Conservation (phyloP, 2,888 invertebrate species). For the Anthophora plumipes region DNA sequence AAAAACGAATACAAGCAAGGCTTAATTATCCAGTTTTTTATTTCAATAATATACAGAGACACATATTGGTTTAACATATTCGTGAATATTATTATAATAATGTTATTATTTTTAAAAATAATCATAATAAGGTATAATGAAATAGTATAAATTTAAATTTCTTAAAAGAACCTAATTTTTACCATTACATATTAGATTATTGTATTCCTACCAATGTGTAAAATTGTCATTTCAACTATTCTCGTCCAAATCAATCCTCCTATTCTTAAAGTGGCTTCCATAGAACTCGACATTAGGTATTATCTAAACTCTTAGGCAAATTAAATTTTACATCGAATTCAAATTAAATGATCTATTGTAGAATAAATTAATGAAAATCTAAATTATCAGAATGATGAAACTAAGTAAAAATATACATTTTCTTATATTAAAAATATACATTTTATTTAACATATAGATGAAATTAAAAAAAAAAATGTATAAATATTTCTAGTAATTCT, state of each 20-base stretch:
- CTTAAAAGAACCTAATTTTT: background rate
- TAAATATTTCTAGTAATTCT: background rate
- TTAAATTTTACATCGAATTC: background rate
- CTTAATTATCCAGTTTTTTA: background rate
- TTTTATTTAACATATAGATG: background rate
- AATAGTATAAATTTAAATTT: background rate
- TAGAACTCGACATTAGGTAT: background rate
- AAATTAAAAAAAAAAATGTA: background rate
- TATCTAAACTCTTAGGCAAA: background rate
- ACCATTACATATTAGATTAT: background rate
- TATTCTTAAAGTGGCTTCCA: slow-evolving; percentile 14
- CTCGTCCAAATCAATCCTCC: background rate
- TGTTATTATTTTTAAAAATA: background rate
- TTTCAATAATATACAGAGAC: background rate
- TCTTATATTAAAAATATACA: too few species aligned
- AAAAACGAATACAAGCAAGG: background rate
- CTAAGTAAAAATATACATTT: background rate
- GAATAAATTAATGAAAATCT: too few species aligned
- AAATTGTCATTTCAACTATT: slow-evolving; percentile 14
- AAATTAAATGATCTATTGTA: too few species aligned
- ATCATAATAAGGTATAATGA: background rate
- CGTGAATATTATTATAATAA: background rate
- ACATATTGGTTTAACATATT: background rate
- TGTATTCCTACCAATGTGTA: slow-evolving; percentile 19
- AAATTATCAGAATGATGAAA: too few species aligned